phyloP scores from a whole-genome alignment of 2,888 invertebrate genomes.

The Cephus nigrinus region DNA sequence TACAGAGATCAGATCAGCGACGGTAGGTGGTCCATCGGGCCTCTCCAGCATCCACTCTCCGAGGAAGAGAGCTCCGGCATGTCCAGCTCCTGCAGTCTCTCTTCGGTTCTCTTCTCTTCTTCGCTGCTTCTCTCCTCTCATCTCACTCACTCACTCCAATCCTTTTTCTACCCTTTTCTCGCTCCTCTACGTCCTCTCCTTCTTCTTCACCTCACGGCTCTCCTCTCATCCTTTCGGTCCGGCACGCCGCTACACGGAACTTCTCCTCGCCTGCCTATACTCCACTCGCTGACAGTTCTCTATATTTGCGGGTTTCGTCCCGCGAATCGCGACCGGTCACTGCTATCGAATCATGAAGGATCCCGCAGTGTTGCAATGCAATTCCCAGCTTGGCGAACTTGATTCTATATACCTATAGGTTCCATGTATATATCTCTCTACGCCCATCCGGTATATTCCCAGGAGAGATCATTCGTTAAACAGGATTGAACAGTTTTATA shows the following conservation, averaged over 20 bases:
- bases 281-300: conserved; percentile 37
- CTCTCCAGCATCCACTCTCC: conserved; percentile 51
- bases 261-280: conserved; percentile 37
- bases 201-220: conserved; percentile 24
- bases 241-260: conserved; percentile 43
- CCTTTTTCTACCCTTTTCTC: conserved; percentile 3
- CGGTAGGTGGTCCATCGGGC: conserved; percentile 65
- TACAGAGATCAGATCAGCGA: conserved; percentile 63
- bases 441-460: not conserved
- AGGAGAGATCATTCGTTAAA: not conserved
- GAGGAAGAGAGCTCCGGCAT: conserved; percentile 26
- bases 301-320: conserved; percentile 10
- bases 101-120: conserved; percentile 20
- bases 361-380: not conserved
- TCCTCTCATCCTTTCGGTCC: conserved; percentile 15
- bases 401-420: not conserved
- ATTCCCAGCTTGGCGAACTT: not conserved
- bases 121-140: conserved; percentile 22
- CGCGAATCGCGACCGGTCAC: not conserved
- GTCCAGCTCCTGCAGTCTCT: conserved; percentile 24
- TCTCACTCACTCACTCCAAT: conserved; percentile 17
- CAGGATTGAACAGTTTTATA: not conserved
- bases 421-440: not conserved
- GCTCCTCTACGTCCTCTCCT: conserved; percentile 17
- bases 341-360: not conserved